Evolutionary conservation across 2,888 invertebrate genomes (phyloP), one percentile per base, ranked within the genome.

Genomic region (Dysmachus trigonus): DNA sequence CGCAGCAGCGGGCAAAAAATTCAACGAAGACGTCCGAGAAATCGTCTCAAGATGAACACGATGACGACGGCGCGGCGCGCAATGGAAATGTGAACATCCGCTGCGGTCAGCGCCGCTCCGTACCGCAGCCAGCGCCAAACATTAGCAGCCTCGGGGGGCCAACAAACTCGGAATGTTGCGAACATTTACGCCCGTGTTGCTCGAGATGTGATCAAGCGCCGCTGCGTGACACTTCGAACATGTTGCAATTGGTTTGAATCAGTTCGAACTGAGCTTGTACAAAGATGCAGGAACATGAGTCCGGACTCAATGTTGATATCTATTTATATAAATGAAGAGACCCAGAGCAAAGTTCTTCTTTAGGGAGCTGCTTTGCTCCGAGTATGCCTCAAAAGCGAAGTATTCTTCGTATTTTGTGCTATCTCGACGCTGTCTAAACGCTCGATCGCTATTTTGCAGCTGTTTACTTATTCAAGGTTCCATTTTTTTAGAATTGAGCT

Each of bases 71-170:
- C 53, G 53, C 53, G 53, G 1, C 53, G 53, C 15, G 47, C 47
- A 4, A n/a, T 62, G 62, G 18, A 62, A 62, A 62, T 41, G 41
- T 41, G 62, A 62, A 62, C 62, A 62, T 62, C 27, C 62, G 62
- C 53, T 22, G 53, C 53, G 53, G 15, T 41, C 10, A 4, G 10
- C 41, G 10, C 47, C 47, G n/a, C 47, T 15, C 3, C 47, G 47
- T n/a, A n/a, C n/a, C 5, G 15, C 22, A 22, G n/a, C n/a, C 18
- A 53, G 22, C 22, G 18, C 2, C 62, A 10, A 62, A 62, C 77
- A 77, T 51, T 47, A 30, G 7, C 30, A 47, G 77, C 77, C 77
- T 6, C 47, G 77, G 77, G 74, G 77, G 77, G 77, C 77, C 76
- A 77, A 77, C 41, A 77, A 77, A 77, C 76, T 74, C 35, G 74